Evolutionary conservation across 2,888 invertebrate species (phyloP), one percentile per base, ranked within the genome.

Genomic region (Andrena fulva): DNA sequence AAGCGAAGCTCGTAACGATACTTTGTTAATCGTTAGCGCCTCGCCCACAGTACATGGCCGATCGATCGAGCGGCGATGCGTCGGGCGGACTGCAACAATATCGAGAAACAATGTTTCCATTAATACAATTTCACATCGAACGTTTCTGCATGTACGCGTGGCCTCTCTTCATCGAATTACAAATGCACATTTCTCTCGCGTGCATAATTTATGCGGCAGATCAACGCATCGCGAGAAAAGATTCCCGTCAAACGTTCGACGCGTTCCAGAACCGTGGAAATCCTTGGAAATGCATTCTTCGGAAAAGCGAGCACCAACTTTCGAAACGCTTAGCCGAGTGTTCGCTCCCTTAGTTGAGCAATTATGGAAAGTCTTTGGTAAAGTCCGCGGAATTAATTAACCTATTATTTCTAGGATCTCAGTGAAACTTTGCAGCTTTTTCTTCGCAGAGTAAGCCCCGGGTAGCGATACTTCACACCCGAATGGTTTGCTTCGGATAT

Each of bases 11-110:
- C 73, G 67, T 77, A 60, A 67, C 73, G 52, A 31, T 48, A 35
- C 31, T 82, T 66, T 62, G 79, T 76, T 64, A 70, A 70, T 63
- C n/a, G 70, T 74, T 75, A 67, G 60, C 50, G 70, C 50, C 10
- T 54, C 12, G 62, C 50, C 8, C 24, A n/a, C 54, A 7, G 20
- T 10, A 24, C 50, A n/a, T 33, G 42, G 64, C 35, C 62, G 69
- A 62, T 33, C 52, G 31, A 63, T 52, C 59, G 24, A 48, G 8
- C 33, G 20, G 7, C 68, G 62, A 42, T 24, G 7, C n/a, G 27
- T 50, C 42, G 16, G 27, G 2, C 4, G 24, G 12, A 50, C 20
- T 24, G 8, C 20, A 42, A 52, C 66, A 67, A 77, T 52, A 62
- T 27, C 35, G 48, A 16, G 16, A 67, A 62, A 60, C 60, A 42